phyloP scores from a whole-genome alignment of 2,888 invertebrate genomes.

The Lycia hirtaria region DNA sequence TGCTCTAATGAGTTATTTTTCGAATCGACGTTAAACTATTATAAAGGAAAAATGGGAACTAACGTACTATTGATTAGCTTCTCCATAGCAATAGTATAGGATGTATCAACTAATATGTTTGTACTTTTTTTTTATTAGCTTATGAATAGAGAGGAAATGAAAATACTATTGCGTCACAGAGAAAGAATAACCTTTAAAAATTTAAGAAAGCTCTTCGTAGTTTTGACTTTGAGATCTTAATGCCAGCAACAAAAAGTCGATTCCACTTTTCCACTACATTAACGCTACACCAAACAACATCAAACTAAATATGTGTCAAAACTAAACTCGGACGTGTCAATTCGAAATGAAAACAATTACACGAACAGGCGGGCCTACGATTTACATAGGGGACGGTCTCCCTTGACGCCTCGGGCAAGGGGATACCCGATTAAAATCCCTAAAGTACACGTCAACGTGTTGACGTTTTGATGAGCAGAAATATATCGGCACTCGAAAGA shows the following conservation, averaged over 20 bases:
- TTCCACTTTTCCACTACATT: not conserved
- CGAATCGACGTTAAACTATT: no score
- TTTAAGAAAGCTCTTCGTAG: no score
- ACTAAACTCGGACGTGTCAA: conserved; percentile 70
- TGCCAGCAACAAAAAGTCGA: not conserved
- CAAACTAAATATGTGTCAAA: conserved; percentile 46
- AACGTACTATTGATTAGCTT: no score
- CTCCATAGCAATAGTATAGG: no score
- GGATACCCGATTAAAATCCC: conserved; percentile 77
- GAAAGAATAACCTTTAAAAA: no score
- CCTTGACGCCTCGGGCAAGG: conserved; percentile 45
- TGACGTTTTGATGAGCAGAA: conserved; percentile 83
- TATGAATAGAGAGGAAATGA: no score
- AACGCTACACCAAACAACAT: not conserved
- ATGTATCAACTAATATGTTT: no score
- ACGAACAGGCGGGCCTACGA: conserved; percentile 62
- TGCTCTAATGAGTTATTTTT: no score
- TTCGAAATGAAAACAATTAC: conserved; percentile 79
- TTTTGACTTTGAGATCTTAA: no score
- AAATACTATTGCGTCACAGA: no score
- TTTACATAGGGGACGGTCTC: conserved; percentile 72
- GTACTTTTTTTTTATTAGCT: no score
- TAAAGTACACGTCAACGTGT: conserved; percentile 83
- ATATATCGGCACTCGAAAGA: conserved; percentile 56
- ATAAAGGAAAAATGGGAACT: no score